These are phyloP conservation scores for Apteryx mantelli DNA, from an alignment of 2,113 vertebrate genomes.

Conservation along the genomic window DNA sequence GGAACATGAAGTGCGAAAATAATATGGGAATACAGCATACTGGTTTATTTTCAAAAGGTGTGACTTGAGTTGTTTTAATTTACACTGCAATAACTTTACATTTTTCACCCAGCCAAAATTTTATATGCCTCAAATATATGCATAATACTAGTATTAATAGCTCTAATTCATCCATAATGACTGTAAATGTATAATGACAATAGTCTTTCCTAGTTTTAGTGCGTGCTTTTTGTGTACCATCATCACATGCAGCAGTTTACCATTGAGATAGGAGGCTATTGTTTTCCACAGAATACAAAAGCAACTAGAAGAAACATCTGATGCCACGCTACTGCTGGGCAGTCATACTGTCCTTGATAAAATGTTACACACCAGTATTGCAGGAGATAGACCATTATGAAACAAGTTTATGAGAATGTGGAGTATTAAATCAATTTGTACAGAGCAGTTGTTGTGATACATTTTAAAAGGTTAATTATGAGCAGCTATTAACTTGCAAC, in stretches of 20 bases:
- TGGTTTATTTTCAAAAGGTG: background rate
- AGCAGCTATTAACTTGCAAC: background rate
- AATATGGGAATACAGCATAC: too few relatives aligned
- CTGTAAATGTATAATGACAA: background rate
- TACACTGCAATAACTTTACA: background rate
- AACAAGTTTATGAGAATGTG: background rate
- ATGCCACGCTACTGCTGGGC: background rate
- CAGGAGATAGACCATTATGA: background rate
- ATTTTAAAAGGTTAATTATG: background rate
- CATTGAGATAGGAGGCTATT: background rate
- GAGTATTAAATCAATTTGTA: background rate
- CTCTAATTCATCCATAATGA: background rate
- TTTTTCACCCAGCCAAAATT: background rate
- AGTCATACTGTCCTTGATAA: background rate
- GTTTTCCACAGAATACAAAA: background rate
- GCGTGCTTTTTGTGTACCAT: background rate
- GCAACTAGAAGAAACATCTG: background rate
- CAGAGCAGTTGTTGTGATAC: background rate
- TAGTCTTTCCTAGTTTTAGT: background rate
- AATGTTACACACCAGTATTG: background rate
- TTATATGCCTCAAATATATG: background rate
- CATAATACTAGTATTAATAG: background rate
- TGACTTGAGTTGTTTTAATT: background rate
- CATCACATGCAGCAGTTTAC: accelerated
- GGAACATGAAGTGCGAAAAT: background rate